Evolutionary conservation across 2,113 vertebrate species (phyloP), one percentile per base, ranked within the genome.

Genomic region (mouse (Mus musculus)): DNA sequence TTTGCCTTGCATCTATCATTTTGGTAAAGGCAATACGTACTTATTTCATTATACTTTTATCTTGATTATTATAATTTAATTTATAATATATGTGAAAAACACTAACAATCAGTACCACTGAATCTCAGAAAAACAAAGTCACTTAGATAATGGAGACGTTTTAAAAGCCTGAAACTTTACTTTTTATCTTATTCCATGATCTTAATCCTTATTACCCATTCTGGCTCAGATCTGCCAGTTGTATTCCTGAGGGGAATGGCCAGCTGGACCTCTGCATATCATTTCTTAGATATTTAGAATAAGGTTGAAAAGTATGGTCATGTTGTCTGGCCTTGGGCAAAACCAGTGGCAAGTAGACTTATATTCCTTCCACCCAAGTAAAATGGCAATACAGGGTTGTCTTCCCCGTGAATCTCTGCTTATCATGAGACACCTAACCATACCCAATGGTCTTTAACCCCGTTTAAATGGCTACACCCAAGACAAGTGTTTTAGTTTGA

Each of bases 91-190:
- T 26, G 61, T 5, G 10, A 85, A 92, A 91, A 94, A 39, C 4
- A 42, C 13, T 73, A 59, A 46, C 56, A 92, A 17, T 69, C 26
- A 49, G 10, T 84, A 61, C 33, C 33, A 93, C 0, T 42, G 12
- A 42, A 65, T 73, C 71, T 86, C 59, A 77, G 33, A 49, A 85
- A 92, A 82, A 19, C 33, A 93, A 86, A 95, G 86, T 76, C 85
- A 91, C 20, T n/a, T 59, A 86, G 14, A 72, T 76, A 65, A 93
- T 11, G n/a, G 14, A 49, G 5, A 54, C 30, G 26, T 17, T 85
- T 46, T 10, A 39, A 33, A 28, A 28, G 49, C 12, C 17, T 19
- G 61, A 91, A 69, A 22, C 20, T 3, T 56, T 56, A 3, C 14
- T 46, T 67, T 2, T 65, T 42, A n/a, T 61, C 10, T 89, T 81